Base-by-base conservation (phyloP, 2,888 invertebrate genomes). In the Dioctria rufipes region DNA sequence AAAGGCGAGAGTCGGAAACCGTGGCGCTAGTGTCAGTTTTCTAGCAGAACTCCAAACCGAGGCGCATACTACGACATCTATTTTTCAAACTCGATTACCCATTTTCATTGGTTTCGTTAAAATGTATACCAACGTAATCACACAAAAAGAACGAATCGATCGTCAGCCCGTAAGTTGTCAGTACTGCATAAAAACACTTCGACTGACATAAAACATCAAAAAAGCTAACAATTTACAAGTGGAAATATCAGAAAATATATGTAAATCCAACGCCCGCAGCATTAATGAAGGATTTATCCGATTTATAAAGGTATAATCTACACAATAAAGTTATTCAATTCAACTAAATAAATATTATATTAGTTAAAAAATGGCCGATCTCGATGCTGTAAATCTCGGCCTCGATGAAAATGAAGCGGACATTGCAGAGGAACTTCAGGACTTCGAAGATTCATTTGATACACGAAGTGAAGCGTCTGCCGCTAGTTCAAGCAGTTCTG, bases 401-500 rank as follows among this genome's bases (percentile, higher is more conserved):
- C 91, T 92, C 86, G 92, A 92, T 85, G 92, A 92, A 89, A 92
- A 92, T 82, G 92, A 92, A 87, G 92, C 92, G 80, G 95, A 95
- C 88, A 94, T 95, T 87, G 94, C 93, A 66, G 95, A 95, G 86
- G 95, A 95, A 87, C 90, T 95, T 83, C 95, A 95, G 88, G 92
- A 95, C 88, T 94, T 95, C 85, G 89, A 87, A 37, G 87, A 89
- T 82, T 87, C 88, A 5, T 96, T 95, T 86, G 96, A 96, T 88
- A 95, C 95, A 3, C 91, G 95, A 9, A 97, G 97, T 88, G 97
- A 97, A 90, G 95, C 96, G 46, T 95, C 96, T 75, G 96, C 95
- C 83, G 88, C 88, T 0, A 94, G 94, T 66, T 93, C 94, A 84
- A 94, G 94, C 4, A 93, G 93, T 83, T 92, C 91, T 80, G 92